These are phyloP conservation scores for Etheostoma perlongum DNA, from an alignment of 2,797 vertebrate species.

Conservation along the genomic window DNA sequence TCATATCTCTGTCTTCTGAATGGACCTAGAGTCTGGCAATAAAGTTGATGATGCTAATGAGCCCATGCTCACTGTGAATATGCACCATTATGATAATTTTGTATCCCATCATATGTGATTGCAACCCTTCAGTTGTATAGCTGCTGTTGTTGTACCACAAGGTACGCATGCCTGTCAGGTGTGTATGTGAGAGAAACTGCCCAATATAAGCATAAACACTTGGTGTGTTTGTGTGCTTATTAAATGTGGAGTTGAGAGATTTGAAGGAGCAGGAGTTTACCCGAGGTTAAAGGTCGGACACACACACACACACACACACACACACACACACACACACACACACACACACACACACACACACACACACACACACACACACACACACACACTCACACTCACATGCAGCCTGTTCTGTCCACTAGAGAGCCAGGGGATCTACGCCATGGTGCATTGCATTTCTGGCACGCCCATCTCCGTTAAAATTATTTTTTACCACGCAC, in stretches of 20 bases:
- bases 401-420: too few relatives aligned
- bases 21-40: too few relatives aligned
- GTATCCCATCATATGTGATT: background rate
- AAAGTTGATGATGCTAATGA: background rate
- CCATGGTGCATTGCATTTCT: too few relatives aligned
- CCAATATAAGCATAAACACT: background rate
- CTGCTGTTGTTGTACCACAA: slow-evolving; percentile 1
- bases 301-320: background rate
- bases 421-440: too few relatives aligned
- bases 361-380: too few relatives aligned
- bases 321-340: background rate
- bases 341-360: too few relatives aligned
- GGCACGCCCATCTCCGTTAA: too few relatives aligned
- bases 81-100: background rate
- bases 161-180: background rate
- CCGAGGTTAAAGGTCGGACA: background rate
- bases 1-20: too few relatives aligned
- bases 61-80: background rate
- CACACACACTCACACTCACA: too few relatives aligned
- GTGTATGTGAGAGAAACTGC: background rate
- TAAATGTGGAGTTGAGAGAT: slow-evolving; percentile 2
- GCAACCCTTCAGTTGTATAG: background rate
- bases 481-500: too few relatives aligned
- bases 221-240: background rate
- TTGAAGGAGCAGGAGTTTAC: slow-evolving; percentile 8